Conservation (phyloP, 2,797 vertebrate genomes). For the Anguilla anguilla region DNA sequence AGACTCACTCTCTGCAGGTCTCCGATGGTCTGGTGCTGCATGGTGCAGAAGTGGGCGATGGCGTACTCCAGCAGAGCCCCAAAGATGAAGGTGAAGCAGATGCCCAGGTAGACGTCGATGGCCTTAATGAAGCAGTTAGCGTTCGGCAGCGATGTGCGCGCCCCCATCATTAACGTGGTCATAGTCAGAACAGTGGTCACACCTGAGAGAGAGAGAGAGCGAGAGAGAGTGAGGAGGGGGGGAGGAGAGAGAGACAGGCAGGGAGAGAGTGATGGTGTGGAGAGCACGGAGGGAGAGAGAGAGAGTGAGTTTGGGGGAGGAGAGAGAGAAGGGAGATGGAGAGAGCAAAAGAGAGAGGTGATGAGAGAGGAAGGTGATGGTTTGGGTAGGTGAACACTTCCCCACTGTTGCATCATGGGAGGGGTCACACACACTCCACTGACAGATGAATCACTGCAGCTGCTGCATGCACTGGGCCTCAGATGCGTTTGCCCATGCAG, state of each 20-base stretch:
- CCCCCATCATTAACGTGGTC: slow-evolving; percentile 96
- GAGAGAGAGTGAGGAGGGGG: neutral
- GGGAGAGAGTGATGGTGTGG: neutral
- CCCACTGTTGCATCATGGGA: neutral
- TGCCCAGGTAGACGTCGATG: slow-evolving; percentile 87
- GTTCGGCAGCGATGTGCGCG: slow-evolving; percentile 85
- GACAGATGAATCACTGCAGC: too few species aligned
- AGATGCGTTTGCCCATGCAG: too few species aligned
- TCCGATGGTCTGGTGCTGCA: slow-evolving; percentile 68
- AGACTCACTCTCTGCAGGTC: slow-evolving; percentile 69
- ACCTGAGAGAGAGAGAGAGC: slow-evolving; percentile 63
- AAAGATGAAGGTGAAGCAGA: slow-evolving; percentile 92
- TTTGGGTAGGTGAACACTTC: neutral
- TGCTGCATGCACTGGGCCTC: neutral
- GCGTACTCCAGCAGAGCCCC: slow-evolving; percentile 88
- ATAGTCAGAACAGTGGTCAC: slow-evolving; percentile 96
- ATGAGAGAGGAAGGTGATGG: neutral
- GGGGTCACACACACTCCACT: neutral
- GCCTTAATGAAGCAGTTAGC: slow-evolving; percentile 98
- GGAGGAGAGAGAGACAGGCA: neutral
- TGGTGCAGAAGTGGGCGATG: slow-evolving; percentile 87
- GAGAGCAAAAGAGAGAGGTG: neutral
- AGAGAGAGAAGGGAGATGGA: too few species aligned
- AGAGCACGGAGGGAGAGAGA: slow-evolving; percentile 1
- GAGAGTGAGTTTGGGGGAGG: neutral